Conservation (phyloP, 2,113 vertebrate species). For the Neomonachus schauinslandi region DNA sequence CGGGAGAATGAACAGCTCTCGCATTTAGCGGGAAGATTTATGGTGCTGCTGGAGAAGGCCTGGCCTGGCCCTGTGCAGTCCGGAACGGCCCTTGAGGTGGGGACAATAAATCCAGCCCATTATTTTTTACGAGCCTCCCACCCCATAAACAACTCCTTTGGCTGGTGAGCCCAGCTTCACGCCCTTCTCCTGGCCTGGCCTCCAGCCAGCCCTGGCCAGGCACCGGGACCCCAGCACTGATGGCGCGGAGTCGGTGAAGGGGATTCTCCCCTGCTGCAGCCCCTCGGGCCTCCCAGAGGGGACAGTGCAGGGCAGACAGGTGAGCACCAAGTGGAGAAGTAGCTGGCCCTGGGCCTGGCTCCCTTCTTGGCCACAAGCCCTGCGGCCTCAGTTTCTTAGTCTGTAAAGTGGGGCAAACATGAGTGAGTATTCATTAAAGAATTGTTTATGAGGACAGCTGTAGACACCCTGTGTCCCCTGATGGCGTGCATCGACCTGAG, state of each 20-base stretch:
- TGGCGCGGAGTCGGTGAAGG: rapidly evolving
- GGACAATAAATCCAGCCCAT: conserved; percentile 79
- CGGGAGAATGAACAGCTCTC: not conserved
- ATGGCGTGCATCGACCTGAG: not conserved
- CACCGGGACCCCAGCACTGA: not conserved
- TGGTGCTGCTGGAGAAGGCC: conserved; percentile 38
- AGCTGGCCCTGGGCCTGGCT: not conserved
- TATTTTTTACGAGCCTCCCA: conserved; percentile 80
- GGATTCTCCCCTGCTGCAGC: not conserved
- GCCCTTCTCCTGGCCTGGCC: conserved; percentile 62
- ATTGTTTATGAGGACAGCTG: rapidly evolving
- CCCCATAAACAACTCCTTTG: conserved; percentile 78
- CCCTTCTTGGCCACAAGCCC: not conserved
- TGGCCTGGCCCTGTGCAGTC: conserved; percentile 52
- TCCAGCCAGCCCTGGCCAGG: not conserved
- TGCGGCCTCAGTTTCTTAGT: not conserved
- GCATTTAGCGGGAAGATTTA: not conserved
- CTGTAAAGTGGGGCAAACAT: rapidly evolving
- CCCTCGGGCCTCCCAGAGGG: not conserved
- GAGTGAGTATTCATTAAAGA: rapidly evolving
- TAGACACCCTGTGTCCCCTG: rapidly evolving
- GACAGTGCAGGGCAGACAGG: not conserved
- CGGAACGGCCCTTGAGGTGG: conserved; percentile 54
- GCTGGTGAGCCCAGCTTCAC: conserved; percentile 58
- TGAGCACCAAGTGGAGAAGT: not conserved